Evolutionary conservation across 2,113 vertebrate genomes (phyloP).

Genomic region (Gambusia holbrooki): DNA sequence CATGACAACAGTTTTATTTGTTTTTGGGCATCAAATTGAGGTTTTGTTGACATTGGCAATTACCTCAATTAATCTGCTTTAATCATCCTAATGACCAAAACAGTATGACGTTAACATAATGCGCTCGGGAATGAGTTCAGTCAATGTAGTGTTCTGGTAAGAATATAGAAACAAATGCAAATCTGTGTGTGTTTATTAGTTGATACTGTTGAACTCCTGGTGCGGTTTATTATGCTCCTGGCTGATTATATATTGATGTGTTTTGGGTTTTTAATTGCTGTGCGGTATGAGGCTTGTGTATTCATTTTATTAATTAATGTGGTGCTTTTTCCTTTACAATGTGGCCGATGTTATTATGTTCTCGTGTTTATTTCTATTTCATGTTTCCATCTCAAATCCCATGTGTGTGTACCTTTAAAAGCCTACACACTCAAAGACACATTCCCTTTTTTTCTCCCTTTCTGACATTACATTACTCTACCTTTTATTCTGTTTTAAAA

Average conservation of each 20-base stretch:
- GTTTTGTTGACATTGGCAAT: not conserved
- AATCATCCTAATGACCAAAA: not conserved
- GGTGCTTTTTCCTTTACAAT: not conserved
- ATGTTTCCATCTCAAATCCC: not conserved
- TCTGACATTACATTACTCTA: too few relatives aligned
- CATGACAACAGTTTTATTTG: not conserved
- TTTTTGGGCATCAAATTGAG: not conserved
- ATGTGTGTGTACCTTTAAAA: not conserved
- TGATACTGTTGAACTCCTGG: not conserved
- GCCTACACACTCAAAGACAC: not conserved
- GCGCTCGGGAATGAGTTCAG: not conserved
- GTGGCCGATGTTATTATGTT: not conserved
- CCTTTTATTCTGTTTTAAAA: too few relatives aligned
- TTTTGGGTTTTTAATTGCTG: slow-evolving; percentile 11
- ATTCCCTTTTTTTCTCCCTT: not conserved
- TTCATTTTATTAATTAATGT: slow-evolving; percentile 2
- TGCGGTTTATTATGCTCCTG: not conserved
- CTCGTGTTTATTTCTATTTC: not conserved
- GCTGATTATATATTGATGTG: slow-evolving; percentile 17
- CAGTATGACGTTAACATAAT: not conserved
- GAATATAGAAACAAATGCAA: not conserved
- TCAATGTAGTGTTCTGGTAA: not conserved
- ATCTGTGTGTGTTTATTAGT: not conserved
- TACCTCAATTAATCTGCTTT: not conserved
- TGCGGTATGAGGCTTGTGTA: not conserved